Conservation (phyloP, 1,140 invertebrate species). For the Battus philenor region DNA sequence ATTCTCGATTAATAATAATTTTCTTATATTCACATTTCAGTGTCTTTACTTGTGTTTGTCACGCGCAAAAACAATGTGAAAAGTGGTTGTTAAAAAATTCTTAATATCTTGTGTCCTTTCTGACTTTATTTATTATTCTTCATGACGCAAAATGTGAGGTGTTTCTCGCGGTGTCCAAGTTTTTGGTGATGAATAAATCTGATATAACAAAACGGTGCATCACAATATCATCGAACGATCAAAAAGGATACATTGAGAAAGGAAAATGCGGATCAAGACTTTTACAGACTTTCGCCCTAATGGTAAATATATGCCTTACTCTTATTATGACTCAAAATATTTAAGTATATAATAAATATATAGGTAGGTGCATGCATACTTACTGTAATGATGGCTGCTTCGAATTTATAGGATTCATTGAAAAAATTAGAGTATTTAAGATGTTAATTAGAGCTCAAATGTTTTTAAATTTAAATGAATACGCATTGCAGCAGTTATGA, state of each 20-base stretch:
- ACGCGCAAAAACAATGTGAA: constrained; percentile 74
- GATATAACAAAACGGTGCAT: constrained; percentile 44
- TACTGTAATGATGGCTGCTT: constrained; percentile 7
- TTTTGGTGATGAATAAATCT: constrained; percentile 61
- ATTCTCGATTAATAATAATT: constrained; percentile 29
- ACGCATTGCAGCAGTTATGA: constrained; percentile 17
- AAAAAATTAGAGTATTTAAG: constrained; percentile 7
- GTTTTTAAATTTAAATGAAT: neutral
- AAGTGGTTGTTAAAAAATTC: constrained; percentile 74
- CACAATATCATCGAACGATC: constrained; percentile 49
- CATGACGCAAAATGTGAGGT: constrained; percentile 63
- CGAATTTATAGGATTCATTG: constrained; percentile 9
- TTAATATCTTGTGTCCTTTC: constrained; percentile 72
- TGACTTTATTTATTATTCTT: constrained; percentile 54
- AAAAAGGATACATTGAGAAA: constrained; percentile 73
- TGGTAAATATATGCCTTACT: constrained; percentile 48
- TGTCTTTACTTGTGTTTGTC: constrained; percentile 75
- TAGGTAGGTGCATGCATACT: constrained; percentile 9
- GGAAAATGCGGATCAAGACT: constrained; percentile 73
- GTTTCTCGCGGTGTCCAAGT: constrained; percentile 52
- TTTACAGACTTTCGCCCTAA: constrained; percentile 68
- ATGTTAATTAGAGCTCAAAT: neutral
- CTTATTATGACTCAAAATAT: constrained; percentile 2
- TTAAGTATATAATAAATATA: constrained; percentile 13
- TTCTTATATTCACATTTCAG: constrained; percentile 45